Conservation (phyloP, 2,797 vertebrate species). For the Alcedo quadribrachys region DNA sequence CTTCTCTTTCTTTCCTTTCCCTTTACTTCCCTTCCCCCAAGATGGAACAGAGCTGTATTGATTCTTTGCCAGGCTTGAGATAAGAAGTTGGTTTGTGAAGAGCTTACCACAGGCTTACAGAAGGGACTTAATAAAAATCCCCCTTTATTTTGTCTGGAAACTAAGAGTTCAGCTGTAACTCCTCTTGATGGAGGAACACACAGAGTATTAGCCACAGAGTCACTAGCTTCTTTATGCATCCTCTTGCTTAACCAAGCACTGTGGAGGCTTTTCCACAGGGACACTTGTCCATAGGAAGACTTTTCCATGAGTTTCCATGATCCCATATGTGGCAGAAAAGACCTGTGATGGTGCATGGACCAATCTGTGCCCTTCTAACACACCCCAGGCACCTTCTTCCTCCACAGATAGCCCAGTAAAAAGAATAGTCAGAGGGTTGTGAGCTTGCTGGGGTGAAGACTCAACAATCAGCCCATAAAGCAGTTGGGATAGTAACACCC, state of each 20-base stretch:
- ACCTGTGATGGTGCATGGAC: rapidly evolving
- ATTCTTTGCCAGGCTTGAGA: not conserved
- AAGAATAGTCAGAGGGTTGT: not conserved
- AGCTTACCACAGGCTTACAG: not conserved
- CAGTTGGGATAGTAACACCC: not conserved
- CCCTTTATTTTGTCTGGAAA: not conserved
- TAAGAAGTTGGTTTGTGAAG: not conserved
- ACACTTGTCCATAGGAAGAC: not conserved
- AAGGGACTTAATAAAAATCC: not conserved
- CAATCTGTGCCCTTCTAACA: not conserved
- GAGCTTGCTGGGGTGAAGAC: not conserved
- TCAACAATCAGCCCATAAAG: not conserved
- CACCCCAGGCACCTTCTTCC: not conserved
- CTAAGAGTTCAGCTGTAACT: not conserved
- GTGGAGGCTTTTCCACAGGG: not conserved
- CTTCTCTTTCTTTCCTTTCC: too few species aligned
- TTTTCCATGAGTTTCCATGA: not conserved
- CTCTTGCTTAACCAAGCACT: not conserved
- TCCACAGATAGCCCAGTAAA: not conserved
- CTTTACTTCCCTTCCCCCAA: too few species aligned
- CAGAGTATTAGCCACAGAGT: too few species aligned
- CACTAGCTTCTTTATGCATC: not conserved
- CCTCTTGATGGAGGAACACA: not conserved
- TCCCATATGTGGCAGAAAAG: not conserved
- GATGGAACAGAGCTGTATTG: not conserved